Evolutionary conservation across 2,888 invertebrate genomes (phyloP).

Genomic region (Rhodophaea formosa): DNA sequence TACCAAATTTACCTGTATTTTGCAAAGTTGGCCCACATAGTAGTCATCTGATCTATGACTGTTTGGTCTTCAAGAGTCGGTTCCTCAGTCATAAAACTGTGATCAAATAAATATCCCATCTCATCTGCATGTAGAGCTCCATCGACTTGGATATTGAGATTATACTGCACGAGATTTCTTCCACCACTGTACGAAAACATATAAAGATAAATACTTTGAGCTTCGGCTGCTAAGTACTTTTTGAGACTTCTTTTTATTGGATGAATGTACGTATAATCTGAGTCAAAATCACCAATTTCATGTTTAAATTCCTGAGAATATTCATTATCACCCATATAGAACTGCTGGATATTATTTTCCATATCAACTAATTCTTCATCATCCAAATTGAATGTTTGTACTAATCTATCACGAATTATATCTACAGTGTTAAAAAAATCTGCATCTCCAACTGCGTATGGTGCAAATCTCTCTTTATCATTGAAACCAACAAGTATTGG

Average conservation of each 20-base stretch:
- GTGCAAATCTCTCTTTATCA: constrained; percentile 31
- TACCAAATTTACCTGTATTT: constrained; percentile 31
- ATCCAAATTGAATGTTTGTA: constrained; percentile 29
- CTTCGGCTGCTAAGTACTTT: constrained; percentile 33
- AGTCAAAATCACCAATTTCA: constrained; percentile 34
- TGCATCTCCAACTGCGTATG: constrained; percentile 20
- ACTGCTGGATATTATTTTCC: constrained; percentile 29
- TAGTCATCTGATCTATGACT: constrained; percentile 23
- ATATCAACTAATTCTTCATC: constrained; percentile 29
- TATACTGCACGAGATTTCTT: constrained; percentile 30
- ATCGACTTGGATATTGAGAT: constrained; percentile 23
- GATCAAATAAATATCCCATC: constrained; percentile 16
- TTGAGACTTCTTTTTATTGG: constrained; percentile 36
- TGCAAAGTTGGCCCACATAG: constrained; percentile 45
- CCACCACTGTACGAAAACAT: constrained; percentile 41
- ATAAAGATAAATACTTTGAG: constrained; percentile 37
- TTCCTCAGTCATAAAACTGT: constrained; percentile 15
- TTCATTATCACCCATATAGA: constrained; percentile 39
- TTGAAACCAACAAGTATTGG: constrained; percentile 41
- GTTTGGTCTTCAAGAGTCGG: constrained; percentile 26
- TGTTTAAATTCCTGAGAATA: constrained; percentile 25
- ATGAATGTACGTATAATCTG: constrained; percentile 39
- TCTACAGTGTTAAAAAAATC: constrained; percentile 14
- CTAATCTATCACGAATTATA: constrained; percentile 21
- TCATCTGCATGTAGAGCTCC: constrained; percentile 24